Conservation (phyloP, 53 echinoderm and acorn worm species). For the Patiria pectinifera region DNA sequence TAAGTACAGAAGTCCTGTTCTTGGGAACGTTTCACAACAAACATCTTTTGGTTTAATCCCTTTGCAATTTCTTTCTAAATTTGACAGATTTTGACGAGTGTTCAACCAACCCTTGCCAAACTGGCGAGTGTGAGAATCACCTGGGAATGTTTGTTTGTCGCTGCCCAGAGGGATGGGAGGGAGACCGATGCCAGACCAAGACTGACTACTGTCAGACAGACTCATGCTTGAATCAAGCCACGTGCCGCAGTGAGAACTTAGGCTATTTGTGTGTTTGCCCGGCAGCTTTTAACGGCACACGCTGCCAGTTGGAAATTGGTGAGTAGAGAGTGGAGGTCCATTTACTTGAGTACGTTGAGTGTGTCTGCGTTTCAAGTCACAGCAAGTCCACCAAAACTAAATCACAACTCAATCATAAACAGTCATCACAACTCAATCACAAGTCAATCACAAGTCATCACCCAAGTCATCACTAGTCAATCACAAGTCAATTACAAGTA, state of each 20-base stretch:
- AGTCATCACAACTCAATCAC: too few relatives aligned
- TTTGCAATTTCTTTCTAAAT: neutral
- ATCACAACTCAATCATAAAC: too few relatives aligned
- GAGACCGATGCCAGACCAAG: conserved; percentile 32
- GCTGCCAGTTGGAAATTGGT: conserved; percentile 50
- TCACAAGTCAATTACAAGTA: too few relatives aligned
- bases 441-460: too few relatives aligned
- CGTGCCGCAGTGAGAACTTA: conserved; percentile 25
- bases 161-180: conserved; percentile 45
- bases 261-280: conserved; percentile 45
- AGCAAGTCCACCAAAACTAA: too few relatives aligned
- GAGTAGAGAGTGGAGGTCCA: neutral
- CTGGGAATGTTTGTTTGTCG: conserved; percentile 19
- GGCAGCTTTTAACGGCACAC: conserved; percentile 28
- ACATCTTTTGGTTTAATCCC: neutral
- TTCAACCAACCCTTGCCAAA: conserved; percentile 31
- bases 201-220: conserved; percentile 47
- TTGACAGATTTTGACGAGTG: conserved; percentile 37
- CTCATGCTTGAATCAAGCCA: conserved; percentile 42
- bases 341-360: neutral
- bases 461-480: too few relatives aligned
- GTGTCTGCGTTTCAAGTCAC: neutral
- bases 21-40: neutral
- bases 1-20: too few relatives aligned
- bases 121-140: conserved; percentile 16